Conservation (phyloP, 2,888 invertebrate species). For the Noctua janthina region DNA sequence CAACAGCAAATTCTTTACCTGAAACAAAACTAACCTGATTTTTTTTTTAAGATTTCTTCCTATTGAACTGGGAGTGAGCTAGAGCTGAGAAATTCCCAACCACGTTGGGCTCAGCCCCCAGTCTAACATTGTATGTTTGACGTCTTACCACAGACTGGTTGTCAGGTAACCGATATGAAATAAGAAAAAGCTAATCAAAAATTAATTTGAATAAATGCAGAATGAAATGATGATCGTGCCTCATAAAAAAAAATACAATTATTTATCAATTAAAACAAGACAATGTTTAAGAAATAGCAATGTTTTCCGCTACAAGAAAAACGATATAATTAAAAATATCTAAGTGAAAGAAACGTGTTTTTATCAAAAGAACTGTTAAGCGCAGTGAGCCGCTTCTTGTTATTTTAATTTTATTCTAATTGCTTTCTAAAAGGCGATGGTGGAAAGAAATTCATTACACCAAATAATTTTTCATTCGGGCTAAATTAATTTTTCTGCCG, state of each 20-base stretch:
- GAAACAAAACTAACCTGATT: too few relatives aligned
- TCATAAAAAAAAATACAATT: neutral
- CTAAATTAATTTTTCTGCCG: conserved; percentile 73
- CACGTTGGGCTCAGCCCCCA: neutral
- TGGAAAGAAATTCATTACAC: conserved; percentile 74
- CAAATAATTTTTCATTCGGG: conserved; percentile 72
- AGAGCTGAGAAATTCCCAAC: too few relatives aligned
- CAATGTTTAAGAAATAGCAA: neutral
- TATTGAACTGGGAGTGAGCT: too few relatives aligned
- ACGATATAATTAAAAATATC: conserved; percentile 36
- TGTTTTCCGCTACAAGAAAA: conserved; percentile 8
- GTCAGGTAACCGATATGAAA: neutral
- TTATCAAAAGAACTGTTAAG: conserved; percentile 28
- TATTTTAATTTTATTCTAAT: conserved; percentile 63
- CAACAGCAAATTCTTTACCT: too few relatives aligned
- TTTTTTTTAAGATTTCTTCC: too few relatives aligned
- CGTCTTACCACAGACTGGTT: neutral
- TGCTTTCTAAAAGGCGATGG: conserved; percentile 55
- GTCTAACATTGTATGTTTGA: neutral
- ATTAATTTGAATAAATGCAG: neutral
- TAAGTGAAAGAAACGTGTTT: neutral
- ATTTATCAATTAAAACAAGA: neutral
- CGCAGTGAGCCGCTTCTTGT: conserved; percentile 26
- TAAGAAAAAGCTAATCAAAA: too few relatives aligned
- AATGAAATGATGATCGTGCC: neutral